Percentiles rank a stretch among this genome's conserved stretches.
phyloP scores from a whole-genome alignment of 2,888 invertebrate species.

The Eulithis testata region DNA sequence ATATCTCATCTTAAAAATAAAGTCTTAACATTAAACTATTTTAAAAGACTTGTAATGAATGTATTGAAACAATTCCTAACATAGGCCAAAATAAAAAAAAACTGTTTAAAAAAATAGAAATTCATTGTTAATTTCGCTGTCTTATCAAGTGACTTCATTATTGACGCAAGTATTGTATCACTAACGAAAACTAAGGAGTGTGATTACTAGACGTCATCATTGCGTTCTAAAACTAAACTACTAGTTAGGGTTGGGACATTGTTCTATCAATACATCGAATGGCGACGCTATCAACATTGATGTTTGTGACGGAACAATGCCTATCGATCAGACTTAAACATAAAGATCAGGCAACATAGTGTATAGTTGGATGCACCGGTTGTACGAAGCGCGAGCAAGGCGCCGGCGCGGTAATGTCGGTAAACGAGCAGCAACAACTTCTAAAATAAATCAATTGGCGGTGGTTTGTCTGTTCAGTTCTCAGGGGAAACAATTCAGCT shows the following conservation, averaged over 20 bases:
- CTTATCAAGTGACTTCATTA: conserved; percentile 53
- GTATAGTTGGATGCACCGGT: conserved; percentile 42
- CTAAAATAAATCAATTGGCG: conserved; percentile 82
- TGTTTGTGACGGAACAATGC: conserved; percentile 58
- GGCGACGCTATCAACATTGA: conserved; percentile 37
- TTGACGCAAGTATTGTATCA: conserved; percentile 37
- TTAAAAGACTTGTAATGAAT: conserved; percentile 71
- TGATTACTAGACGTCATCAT: conserved; percentile 56
- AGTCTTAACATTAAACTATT: conserved; percentile 81
- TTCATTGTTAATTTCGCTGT: conserved; percentile 78
- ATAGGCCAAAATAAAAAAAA: conserved; percentile 74
- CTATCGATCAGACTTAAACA: conserved; percentile 71
- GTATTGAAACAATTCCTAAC: conserved; percentile 71
- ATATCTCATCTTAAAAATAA: conserved; percentile 84
- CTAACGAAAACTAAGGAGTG: conserved; percentile 57
- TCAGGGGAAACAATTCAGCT: conserved; percentile 85
- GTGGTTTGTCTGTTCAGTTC: conserved; percentile 82
- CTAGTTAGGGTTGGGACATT: conserved; percentile 56
- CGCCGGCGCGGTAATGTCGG: conserved; percentile 40
- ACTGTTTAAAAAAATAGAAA: conserved; percentile 58
- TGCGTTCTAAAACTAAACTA: conserved; percentile 66
- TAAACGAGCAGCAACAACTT: conserved; percentile 64
- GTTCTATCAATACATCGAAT: conserved; percentile 52
- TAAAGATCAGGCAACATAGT: conserved; percentile 74
- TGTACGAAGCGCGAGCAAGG: conserved; percentile 51